Conservation (phyloP, 2,797 vertebrate genomes). For the Melanotaenia parkinsoni region DNA sequence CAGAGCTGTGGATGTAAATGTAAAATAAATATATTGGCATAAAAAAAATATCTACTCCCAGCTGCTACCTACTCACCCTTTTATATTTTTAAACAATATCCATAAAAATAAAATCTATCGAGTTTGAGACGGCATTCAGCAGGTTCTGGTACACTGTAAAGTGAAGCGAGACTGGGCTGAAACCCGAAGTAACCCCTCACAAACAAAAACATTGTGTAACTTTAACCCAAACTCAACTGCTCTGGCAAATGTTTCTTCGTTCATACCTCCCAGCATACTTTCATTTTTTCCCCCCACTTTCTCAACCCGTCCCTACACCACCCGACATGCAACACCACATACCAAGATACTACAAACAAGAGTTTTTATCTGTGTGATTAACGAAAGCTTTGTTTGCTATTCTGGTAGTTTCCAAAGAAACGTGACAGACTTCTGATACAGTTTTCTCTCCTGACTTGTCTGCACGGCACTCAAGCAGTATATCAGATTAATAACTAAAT, state of each 20-base stretch:
- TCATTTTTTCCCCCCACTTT: not conserved
- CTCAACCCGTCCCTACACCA: not conserved
- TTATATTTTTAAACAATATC: not conserved
- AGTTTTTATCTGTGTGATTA: slow-evolving; percentile 3
- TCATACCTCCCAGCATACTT: not conserved
- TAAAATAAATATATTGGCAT: not conserved
- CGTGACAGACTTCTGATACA: not conserved
- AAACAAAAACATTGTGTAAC: not conserved
- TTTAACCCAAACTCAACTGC: slow-evolving; percentile 2
- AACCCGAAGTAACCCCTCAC: not conserved
- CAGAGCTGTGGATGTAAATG: not conserved
- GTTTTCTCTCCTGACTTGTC: slow-evolving; percentile 6
- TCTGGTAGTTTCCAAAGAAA: not conserved
- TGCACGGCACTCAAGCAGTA: not conserved
- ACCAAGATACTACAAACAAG: not conserved
- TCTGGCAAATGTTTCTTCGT: not conserved
- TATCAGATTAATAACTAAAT: slow-evolving; percentile 2
- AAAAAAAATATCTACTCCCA: not conserved
- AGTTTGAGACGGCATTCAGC: too few species aligned
- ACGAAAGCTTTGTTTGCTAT: not conserved
- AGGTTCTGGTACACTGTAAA: not conserved
- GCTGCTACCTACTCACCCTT: not conserved
- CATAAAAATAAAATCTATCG: not conserved
- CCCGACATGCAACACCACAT: not conserved
- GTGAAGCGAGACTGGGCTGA: not conserved